Conservation (phyloP, 1,140 invertebrate species). For the Sycophila sp. region DNA sequence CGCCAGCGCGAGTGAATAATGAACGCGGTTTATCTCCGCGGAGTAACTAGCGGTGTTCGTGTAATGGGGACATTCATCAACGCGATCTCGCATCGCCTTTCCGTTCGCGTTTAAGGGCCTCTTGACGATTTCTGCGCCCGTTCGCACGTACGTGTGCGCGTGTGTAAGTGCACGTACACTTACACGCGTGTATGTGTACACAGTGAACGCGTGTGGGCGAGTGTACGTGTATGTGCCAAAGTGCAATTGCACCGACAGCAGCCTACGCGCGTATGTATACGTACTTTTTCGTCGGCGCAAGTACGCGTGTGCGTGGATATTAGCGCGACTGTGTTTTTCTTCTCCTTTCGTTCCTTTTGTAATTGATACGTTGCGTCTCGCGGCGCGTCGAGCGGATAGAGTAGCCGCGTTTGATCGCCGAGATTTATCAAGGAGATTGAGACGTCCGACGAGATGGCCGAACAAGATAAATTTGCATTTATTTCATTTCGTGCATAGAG, state of each 20-base stretch:
- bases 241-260: background rate
- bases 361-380: conserved; percentile 33
- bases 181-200: background rate
- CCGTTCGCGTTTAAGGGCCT: conserved; percentile 59
- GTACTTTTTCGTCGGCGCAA: too few relatives aligned
- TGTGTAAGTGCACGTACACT: too few relatives aligned
- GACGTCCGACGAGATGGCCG: conserved; percentile 18
- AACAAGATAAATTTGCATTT: conserved; percentile 38
- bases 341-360: background rate
- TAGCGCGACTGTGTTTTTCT: background rate
- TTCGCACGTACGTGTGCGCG: background rate
- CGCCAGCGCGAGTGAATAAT: conserved; percentile 62
- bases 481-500: conserved; percentile 22
- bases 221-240: background rate
- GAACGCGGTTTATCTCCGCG: conserved; percentile 63
- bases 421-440: conserved; percentile 39
- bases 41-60: conserved; percentile 65
- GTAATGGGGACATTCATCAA: conserved; percentile 65
- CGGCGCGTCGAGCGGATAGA: conserved; percentile 2
- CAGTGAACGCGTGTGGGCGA: background rate
- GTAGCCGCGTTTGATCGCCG: conserved; percentile 31
- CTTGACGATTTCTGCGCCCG: conserved; percentile 51
- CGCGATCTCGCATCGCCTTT: conserved; percentile 61
- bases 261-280: background rate
- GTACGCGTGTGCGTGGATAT: too few relatives aligned